A percentile compares a stretch with the other conserved stretches of the same genome.
Evolutionary conservation across 2,113 vertebrate species (phyloP).

Genomic region (Ceyx margarethae): DNA sequence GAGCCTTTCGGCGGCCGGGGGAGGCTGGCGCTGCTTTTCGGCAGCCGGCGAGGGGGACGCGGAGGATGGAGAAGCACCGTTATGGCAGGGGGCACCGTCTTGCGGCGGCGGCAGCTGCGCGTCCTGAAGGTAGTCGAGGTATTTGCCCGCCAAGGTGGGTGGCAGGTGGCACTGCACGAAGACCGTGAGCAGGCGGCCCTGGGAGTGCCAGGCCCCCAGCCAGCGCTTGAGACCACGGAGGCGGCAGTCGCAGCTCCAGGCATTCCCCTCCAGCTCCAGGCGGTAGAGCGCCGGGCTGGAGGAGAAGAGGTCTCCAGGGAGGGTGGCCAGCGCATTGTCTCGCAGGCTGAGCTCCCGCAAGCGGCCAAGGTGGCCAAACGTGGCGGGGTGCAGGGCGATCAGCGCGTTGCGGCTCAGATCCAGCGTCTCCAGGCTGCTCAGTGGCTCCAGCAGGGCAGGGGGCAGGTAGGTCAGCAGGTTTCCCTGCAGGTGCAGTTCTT

Average conservation of each 20-base stretch:
- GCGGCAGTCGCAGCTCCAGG: constrained; percentile 93
- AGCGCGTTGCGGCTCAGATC: constrained; percentile 89
- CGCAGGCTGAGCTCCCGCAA: constrained; percentile 87
- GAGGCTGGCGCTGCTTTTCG: not conserved
- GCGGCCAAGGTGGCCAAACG: constrained; percentile 77
- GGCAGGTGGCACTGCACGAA: constrained; percentile 89
- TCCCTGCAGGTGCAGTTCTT: constrained; percentile 85
- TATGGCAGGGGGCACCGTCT: constrained; percentile 53
- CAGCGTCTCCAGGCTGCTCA: constrained; percentile 83
- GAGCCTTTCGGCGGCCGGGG: not conserved
- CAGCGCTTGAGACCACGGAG: constrained; percentile 85
- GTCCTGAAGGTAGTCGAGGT: constrained; percentile 88
- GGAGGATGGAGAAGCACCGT: not conserved
- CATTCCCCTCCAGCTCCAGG: constrained; percentile 89
- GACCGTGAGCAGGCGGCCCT: constrained; percentile 85
- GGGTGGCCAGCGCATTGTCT: constrained; percentile 83
- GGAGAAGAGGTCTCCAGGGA: constrained; percentile 82
- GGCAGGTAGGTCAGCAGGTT: constrained; percentile 86
- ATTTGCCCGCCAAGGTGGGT: constrained; percentile 81
- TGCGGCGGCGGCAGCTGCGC: constrained; percentile 71
- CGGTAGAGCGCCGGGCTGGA: constrained; percentile 82
- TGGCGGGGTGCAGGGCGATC: constrained; percentile 72
- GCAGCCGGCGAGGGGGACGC: not conserved
- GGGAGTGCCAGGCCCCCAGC: constrained; percentile 84
- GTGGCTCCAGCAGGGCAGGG: constrained; percentile 80